Evolutionary conservation across 1,140 invertebrate species (phyloP), one percentile per base, ranked within the genome.

Genomic region (Hyphantria cunea): DNA sequence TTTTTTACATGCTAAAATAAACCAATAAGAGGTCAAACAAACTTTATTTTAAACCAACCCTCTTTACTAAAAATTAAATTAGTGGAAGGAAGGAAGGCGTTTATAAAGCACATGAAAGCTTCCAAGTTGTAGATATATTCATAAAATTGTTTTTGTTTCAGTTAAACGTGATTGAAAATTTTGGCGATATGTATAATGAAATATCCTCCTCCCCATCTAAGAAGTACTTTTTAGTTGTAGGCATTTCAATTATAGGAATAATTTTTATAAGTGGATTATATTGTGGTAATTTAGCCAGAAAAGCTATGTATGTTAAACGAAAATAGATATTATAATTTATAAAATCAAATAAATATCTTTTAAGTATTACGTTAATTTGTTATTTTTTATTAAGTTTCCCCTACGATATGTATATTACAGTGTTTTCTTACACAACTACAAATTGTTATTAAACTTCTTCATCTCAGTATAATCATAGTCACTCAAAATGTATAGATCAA

Each of bases 241-340:
- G 93, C 11, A 91, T 96, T 34, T 94, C 93, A 49, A 88, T 95
- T 58, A 90, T 97, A 59, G 95, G 94, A 9, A 86, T 95, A 68
- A 95, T 97, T 72, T 97, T 98, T 80, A 93, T 97, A 66, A 92
- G 94, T 61, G 97, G 97, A 64, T 90, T 97, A 68, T 96, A 96
- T 70, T 97, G 96, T 89, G 96, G 97, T 1, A 92, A 96, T 69
- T 93, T 95, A 42, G 95, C 95, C 13, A 94, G 95, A 73, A 92
- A 94, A 78, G 93, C 94, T 70, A 92, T 93, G 86, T 92, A 94
- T 74, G 92, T 94, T 85, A 95, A 95, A 84, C 94, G 94, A 72
- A 95, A 94, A 91, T 95, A 92, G 70, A 65, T 48, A 61, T 76
- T 74, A 45, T 64, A 65, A 59, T 56, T 62, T 50, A 48, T 66